Evolutionary conservation across 2,888 invertebrate genomes (phyloP).

Genomic region (Marasmarcha lunaedactyla): DNA sequence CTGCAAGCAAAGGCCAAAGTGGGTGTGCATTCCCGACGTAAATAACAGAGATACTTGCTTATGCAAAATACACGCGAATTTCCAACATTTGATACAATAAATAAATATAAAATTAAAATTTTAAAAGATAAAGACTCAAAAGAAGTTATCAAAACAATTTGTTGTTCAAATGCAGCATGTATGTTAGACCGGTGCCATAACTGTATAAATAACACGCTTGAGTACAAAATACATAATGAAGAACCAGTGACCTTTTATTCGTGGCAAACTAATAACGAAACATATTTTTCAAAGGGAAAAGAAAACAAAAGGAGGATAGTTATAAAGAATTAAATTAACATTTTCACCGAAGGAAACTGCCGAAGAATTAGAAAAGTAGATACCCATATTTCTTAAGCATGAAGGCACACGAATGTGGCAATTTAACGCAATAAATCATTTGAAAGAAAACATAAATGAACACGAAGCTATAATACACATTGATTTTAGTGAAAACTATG

Average conservation of each 20-base stretch:
- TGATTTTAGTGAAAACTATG: neutral
- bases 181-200: constrained; percentile 6
- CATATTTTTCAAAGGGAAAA: constrained; percentile 3
- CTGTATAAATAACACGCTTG: constrained; percentile 8
- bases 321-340: constrained; percentile 4
- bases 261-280: neutral
- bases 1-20: constrained; percentile 9
- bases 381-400: too few species aligned
- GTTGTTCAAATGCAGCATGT: constrained; percentile 8
- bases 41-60: constrained; percentile 10
- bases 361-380: constrained; percentile 4
- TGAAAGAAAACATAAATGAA: constrained; percentile 6
- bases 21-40: constrained; percentile 8
- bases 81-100: constrained; percentile 4
- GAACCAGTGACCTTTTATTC: constrained; percentile 6
- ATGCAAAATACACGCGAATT: constrained; percentile 10
- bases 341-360: constrained; percentile 5
- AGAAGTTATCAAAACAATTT: constrained; percentile 5
- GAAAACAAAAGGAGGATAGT: constrained; percentile 7
- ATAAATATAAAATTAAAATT: constrained; percentile 5
- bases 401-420: too few species aligned
- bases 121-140: constrained; percentile 8
- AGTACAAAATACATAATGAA: constrained; percentile 9
- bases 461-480: constrained; percentile 8
- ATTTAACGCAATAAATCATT: neutral